Evolutionary conservation across 2,113 vertebrate species (phyloP).

Genomic region (Ammodytes dubius): DNA sequence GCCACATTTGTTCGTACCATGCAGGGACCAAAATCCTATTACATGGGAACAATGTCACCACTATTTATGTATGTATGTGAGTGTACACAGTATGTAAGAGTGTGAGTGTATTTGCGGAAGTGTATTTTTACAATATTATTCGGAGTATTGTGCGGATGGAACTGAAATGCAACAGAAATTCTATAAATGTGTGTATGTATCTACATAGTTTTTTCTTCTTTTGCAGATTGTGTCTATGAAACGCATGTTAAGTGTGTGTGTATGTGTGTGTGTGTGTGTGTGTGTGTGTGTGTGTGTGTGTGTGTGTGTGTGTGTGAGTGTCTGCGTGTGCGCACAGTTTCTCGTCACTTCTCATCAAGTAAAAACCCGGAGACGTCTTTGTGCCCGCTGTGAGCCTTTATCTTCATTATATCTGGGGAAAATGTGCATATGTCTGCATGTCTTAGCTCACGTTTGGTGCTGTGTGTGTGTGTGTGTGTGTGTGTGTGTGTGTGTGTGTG

Average conservation of each 20-base stretch:
- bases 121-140: constrained; percentile 20
- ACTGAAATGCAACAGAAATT: constrained; percentile 3
- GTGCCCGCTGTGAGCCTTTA: constrained; percentile 54
- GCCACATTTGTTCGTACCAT: constrained; percentile 29
- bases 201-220: not conserved
- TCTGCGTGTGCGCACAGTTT: not conserved
- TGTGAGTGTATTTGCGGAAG: constrained; percentile 23
- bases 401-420: constrained; percentile 67
- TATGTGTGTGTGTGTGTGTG: not conserved
- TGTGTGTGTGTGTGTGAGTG: not conserved
- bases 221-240: constrained; percentile 16
- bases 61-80: constrained; percentile 26
- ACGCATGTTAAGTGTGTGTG: constrained; percentile 20
- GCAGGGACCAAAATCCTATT: constrained; percentile 27
- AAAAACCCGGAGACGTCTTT: constrained; percentile 46
- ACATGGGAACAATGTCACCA: constrained; percentile 35
- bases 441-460: constrained; percentile 30
- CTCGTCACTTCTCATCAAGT: constrained; percentile 38
- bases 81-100: not conserved
- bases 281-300: constrained; percentile 7
- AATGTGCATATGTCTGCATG: constrained; percentile 79
- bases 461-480: constrained; percentile 26
- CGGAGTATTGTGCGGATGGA: not conserved
- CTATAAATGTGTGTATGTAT: not conserved
- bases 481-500: constrained; percentile 31